Base-by-base conservation (phyloP, 35 echinoderm and acorn worm genomes). In the Heliocidaris erythrogramma region DNA sequence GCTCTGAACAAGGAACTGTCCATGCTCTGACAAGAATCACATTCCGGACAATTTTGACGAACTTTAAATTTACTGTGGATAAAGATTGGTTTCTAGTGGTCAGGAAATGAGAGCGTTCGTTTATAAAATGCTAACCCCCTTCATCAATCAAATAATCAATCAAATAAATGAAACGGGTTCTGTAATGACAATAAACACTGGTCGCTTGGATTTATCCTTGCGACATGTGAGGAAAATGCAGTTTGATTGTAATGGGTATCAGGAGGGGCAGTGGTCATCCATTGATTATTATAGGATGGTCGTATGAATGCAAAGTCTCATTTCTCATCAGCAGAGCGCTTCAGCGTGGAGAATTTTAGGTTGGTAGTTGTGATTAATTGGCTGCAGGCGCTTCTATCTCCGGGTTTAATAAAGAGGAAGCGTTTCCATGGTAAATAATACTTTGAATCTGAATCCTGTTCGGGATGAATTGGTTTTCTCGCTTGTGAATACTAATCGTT, bases 111-210 rank as follows among this genome's bases (percentile, higher is more conserved):
- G 65, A 21, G 17, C 18, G 21, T 78, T 78, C 27, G 65, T 78
- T 78, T 78, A 78, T 78, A 78, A 78, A 78, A n/a, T 78, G 65
- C 65, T n/a, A n/a, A 7, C 65, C 5, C 65, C 65, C 65, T 42
- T n/a, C 65, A 78, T 78, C 65, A 78, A 78, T 78, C 65, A 78
- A 78, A 78, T 24, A n/a, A n/a, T n/a, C n/a, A n/a, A n/a, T n/a
- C 35, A 1, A 42, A 3, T 42, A 42, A 42, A 42, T 42, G 35
- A 42, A 42, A 42, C 35, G 5, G 9, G 7, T 56, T 7, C 65
- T 29, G 18, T 7, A n/a, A 78, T 78, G 65, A 21, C 0, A 78
- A 78, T 78, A 78, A 78, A 78, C 21, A 78, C 27, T 56, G 10
- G 11, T 56, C 52, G 52, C 14, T 56, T 14, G 6, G 52, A 27